These are phyloP conservation scores for Hylaeus anthracinus DNA, from an alignment of 1,140 invertebrate species.

Conservation along the genomic window DNA sequence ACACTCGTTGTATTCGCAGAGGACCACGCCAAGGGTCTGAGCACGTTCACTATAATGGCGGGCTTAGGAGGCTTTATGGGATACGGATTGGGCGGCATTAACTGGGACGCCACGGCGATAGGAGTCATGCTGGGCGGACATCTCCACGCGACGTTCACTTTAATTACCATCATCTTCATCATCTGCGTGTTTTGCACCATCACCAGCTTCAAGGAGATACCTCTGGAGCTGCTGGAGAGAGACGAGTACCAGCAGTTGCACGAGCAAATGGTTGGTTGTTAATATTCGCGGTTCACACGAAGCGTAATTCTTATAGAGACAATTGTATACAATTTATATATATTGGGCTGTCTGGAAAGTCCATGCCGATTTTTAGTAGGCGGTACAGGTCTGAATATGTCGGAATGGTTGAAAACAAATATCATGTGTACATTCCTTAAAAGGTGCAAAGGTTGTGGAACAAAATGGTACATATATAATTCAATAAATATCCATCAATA, in stretches of 20 bases:
- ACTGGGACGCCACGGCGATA: conserved; percentile 93
- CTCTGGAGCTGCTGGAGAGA: conserved; percentile 83
- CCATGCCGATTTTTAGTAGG: no score
- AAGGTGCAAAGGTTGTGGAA: no score
- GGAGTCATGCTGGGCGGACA: conserved; percentile 91
- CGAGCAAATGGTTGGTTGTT: conserved; percentile 71
- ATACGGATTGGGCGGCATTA: conserved; percentile 94
- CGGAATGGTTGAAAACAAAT: no score
- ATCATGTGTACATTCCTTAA: no score
- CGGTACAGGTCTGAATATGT: no score
- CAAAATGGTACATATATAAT: no score
- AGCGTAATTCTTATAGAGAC: no score
- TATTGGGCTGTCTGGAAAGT: no score
- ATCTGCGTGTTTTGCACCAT: conserved; percentile 90
- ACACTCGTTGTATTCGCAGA: conserved; percentile 80
- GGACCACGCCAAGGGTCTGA: conserved; percentile 95
- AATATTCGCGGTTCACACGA: no score
- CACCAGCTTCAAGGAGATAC: conserved; percentile 94
- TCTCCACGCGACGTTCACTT: conserved; percentile 93
- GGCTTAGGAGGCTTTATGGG: conserved; percentile 96
- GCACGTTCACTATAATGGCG: conserved; percentile 98
- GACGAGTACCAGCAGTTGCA: conserved; percentile 76
- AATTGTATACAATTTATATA: no score
- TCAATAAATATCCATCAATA: no score
- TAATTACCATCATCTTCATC: conserved; percentile 93